phyloP scores from a whole-genome alignment of 92 coral and sea anemone species.

The Parazoanthus swiftii region DNA sequence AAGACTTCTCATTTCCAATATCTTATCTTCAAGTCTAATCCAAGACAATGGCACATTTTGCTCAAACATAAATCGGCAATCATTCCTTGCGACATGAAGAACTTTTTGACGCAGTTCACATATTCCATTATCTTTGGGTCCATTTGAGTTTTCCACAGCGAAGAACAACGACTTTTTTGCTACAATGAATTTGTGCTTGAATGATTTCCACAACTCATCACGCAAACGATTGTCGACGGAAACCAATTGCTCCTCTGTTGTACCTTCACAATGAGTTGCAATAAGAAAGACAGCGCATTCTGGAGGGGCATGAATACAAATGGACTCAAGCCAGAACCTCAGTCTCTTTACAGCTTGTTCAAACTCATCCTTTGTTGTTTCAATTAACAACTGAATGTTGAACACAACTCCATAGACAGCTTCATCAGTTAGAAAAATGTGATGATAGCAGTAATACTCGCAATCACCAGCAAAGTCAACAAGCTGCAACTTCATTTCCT shows the following conservation, averaged over 20 bases:
- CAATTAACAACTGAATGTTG: neutral
- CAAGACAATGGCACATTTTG: neutral
- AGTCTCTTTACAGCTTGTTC: neutral
- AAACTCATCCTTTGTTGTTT: neutral
- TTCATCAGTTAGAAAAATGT: constrained; percentile 2
- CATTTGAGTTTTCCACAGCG: neutral
- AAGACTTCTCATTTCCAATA: neutral
- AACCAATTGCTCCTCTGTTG: neutral
- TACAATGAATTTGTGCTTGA: neutral
- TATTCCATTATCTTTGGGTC: neutral
- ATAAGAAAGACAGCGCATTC: neutral
- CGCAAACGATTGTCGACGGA: neutral
- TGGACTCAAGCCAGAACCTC: neutral
- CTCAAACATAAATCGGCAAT: neutral
- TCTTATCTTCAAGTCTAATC: constrained; percentile 4
- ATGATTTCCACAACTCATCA: neutral
- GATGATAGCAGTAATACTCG: neutral
- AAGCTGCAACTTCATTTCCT: neutral
- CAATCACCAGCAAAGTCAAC: constrained; percentile 2
- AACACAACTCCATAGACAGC: neutral
- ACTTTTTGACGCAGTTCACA: neutral
- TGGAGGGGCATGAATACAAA: neutral
- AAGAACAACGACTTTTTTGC: neutral
- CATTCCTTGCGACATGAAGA: neutral
- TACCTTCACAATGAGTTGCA: neutral